Evolutionary conservation across 1,140 invertebrate species (phyloP).

Genomic region (Drosophila teissieri): DNA sequence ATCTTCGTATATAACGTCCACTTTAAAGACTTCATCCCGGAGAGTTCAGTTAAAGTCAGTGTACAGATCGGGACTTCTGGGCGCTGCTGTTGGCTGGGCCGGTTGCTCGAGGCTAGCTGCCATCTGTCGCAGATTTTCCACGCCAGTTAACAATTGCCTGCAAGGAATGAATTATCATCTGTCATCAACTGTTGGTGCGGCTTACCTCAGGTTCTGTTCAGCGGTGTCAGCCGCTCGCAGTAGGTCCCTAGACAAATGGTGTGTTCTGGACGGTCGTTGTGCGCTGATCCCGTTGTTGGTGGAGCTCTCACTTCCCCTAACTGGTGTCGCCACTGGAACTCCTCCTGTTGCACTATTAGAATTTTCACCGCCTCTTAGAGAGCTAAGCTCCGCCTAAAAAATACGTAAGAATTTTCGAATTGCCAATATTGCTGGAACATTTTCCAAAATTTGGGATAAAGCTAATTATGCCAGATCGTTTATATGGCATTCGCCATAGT

Average conservation of each 20-base stretch:
- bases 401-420: too few relatives aligned
- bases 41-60: conserved; percentile 64
- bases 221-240: conserved; percentile 87
- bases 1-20: conserved; percentile 1
- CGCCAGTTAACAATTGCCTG: conserved; percentile 88
- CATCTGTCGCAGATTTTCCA: conserved; percentile 88
- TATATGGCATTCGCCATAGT: too few relatives aligned
- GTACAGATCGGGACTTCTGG: conserved; percentile 69
- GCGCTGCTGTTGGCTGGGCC: conserved; percentile 44
- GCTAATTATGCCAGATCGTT: too few relatives aligned
- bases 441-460: too few relatives aligned
- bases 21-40: conserved; percentile 22
- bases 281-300: conserved; percentile 63
- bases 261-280: conserved; percentile 71
- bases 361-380: conserved; percentile 85
- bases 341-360: conserved; percentile 48
- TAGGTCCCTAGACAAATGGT: conserved; percentile 85
- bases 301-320: conserved; percentile 35
- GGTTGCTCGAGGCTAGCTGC: conserved; percentile 72
- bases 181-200: neutral
- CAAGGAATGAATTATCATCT: neutral
- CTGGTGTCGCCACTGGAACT: conserved; percentile 32
- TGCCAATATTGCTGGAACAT: too few relatives aligned
- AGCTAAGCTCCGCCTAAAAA: conserved; percentile 78
- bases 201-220: conserved; percentile 88